These are phyloP conservation scores for Drosophila cognata DNA, from an alignment of 2,888 invertebrate genomes.

Conservation along the genomic window DNA sequence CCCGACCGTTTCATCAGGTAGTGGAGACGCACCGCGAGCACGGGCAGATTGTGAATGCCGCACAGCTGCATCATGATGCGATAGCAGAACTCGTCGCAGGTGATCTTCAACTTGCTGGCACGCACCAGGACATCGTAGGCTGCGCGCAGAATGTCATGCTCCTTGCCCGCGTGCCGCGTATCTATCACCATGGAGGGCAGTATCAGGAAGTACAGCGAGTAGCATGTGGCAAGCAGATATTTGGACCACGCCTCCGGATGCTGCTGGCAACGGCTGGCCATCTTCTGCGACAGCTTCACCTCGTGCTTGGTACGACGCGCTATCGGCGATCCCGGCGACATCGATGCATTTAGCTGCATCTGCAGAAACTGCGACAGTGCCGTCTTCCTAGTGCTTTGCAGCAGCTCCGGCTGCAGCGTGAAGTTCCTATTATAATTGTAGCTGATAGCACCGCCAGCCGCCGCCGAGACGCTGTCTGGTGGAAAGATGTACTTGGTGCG, in stretches of 20 bases:
- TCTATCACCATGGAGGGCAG: slow-evolving; percentile 93
- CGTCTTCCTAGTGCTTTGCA: slow-evolving; percentile 84
- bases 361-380: slow-evolving; percentile 80
- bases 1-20: slow-evolving; percentile 97
- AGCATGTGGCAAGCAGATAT: slow-evolving; percentile 94
- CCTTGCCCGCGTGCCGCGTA: slow-evolving; percentile 89
- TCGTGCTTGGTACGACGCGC: slow-evolving; percentile 97
- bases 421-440: slow-evolving; percentile 87
- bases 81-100: slow-evolving; percentile 98
- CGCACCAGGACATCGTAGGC: slow-evolving; percentile 95
- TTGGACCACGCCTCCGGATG: slow-evolving; percentile 97
- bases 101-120: slow-evolving; percentile 93
- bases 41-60: slow-evolving; percentile 96
- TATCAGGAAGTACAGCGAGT: slow-evolving; percentile 98
- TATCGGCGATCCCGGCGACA: slow-evolving; percentile 94
- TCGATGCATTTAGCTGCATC: slow-evolving; percentile 83
- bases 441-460: slow-evolving; percentile 76
- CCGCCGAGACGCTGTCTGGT: slow-evolving; percentile 89
- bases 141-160: slow-evolving; percentile 90
- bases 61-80: slow-evolving; percentile 99
- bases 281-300: slow-evolving; percentile 94
- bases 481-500: slow-evolving; percentile 97
- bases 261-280: slow-evolving; percentile 87
- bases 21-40: slow-evolving; percentile 95
- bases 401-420: slow-evolving; percentile 87